A percentile compares a stretch with the other conserved stretches of the same genome.
phyloP scores from a whole-genome alignment of 2,888 invertebrate species.

The Drosophila planitibia region DNA sequence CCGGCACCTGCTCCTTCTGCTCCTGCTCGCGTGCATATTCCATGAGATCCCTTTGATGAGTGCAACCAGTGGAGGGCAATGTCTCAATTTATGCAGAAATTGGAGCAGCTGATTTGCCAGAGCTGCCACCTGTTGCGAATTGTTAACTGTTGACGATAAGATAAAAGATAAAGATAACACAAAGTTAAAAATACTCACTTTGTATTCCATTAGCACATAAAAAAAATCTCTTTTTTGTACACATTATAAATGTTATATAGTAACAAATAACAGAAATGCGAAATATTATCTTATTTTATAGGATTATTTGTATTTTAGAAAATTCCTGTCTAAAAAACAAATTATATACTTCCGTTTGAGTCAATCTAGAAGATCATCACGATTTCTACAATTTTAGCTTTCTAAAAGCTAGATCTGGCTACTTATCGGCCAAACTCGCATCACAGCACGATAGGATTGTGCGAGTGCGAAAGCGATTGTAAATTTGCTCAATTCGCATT shows the following conservation, averaged over 20 bases:
- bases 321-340: neutral
- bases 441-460: neutral
- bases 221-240: neutral
- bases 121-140: slow-evolving; percentile 1
- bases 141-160: neutral
- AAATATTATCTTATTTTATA: neutral
- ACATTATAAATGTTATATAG: neutral
- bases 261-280: neutral
- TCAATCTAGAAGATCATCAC: neutral
- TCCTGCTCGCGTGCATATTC: slow-evolving; percentile 15
- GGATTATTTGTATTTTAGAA: neutral
- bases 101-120: slow-evolving; percentile 6
- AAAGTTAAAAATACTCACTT: neutral
- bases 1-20: slow-evolving; percentile 5
- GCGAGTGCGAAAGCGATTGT: neutral
- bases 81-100: neutral
- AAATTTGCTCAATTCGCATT: neutral
- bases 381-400: neutral
- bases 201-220: neutral
- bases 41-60: slow-evolving; percentile 22
- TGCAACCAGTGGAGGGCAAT: too few species aligned
- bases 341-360: neutral
- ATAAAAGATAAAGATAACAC: neutral
- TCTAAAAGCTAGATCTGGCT: neutral
- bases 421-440: neutral